Percentiles rank a stretch among this genome's conserved stretches.
Conservation (phyloP, 2,797 vertebrate species). For the Hozukius guyotensis region DNA sequence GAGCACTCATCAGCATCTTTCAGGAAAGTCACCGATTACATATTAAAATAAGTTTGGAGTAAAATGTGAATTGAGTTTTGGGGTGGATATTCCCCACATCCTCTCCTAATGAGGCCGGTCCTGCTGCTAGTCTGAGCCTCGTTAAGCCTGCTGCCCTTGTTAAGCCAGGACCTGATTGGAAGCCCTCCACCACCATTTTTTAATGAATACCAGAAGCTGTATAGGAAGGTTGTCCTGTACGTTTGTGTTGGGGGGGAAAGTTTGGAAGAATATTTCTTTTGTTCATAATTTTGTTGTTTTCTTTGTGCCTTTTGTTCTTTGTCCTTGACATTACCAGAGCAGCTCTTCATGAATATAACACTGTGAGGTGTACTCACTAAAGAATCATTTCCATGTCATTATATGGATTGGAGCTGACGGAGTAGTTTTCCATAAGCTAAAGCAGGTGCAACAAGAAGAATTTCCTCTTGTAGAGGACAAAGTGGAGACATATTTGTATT, state of each 20-base stretch:
- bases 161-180: slow-evolving; percentile 53
- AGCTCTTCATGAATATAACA: background rate
- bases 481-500: background rate
- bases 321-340: background rate
- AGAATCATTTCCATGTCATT: background rate
- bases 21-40: background rate
- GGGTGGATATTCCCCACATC: background rate
- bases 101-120: slow-evolving; percentile 58
- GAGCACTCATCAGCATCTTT: background rate
- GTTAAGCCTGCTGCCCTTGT: slow-evolving; percentile 59
- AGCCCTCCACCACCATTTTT: slow-evolving; percentile 8
- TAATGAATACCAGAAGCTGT: slow-evolving; percentile 63
- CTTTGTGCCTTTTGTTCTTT: background rate
- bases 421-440: background rate
- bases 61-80: background rate
- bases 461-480: background rate
- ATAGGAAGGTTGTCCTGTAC: background rate
- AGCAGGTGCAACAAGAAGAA: too few relatives aligned
- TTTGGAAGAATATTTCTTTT: background rate
- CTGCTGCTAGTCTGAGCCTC: slow-evolving; percentile 57
- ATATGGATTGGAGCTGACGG: background rate
- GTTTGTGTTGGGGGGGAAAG: background rate
- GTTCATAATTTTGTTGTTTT: background rate
- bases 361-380: background rate
- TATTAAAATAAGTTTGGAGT: background rate